Conservation (phyloP, 2,888 invertebrate species). For the Apamea sordens region DNA sequence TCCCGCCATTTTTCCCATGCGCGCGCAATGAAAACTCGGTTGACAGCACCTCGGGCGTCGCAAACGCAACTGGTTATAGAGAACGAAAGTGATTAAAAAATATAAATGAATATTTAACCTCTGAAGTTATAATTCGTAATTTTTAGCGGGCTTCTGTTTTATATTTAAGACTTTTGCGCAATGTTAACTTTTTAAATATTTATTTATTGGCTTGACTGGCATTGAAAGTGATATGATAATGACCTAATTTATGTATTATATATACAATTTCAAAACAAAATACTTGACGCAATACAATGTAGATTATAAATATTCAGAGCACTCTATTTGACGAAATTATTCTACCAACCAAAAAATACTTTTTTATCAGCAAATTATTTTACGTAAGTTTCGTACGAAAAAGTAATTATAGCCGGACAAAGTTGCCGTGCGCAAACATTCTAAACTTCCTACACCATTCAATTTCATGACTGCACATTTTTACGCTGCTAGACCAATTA, state of each 20-base stretch:
- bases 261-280: constrained; percentile 56
- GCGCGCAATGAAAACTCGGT: constrained; percentile 62
- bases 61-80: constrained; percentile 65
- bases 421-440: constrained; percentile 21
- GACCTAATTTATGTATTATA: constrained; percentile 53
- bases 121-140: constrained; percentile 47
- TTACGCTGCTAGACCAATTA: constrained; percentile 34
- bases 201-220: constrained; percentile 50
- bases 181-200: constrained; percentile 55
- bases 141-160: constrained; percentile 22
- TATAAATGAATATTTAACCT: constrained; percentile 35
- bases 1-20: constrained; percentile 74
- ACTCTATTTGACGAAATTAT: constrained; percentile 17
- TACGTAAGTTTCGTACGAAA: constrained; percentile 43
- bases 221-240: constrained; percentile 68
- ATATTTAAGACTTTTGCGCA: constrained; percentile 30
- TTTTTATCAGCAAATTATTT: constrained; percentile 42
- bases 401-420: constrained; percentile 40
- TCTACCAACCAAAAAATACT: constrained; percentile 13
- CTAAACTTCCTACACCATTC: constrained; percentile 44
- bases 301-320: constrained; percentile 54
- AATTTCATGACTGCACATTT: constrained; percentile 56
- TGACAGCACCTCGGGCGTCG: constrained; percentile 35
- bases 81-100: constrained; percentile 76
- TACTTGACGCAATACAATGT: constrained; percentile 15